Conservation (phyloP, 2,888 invertebrate species). For the Arge pagana region DNA sequence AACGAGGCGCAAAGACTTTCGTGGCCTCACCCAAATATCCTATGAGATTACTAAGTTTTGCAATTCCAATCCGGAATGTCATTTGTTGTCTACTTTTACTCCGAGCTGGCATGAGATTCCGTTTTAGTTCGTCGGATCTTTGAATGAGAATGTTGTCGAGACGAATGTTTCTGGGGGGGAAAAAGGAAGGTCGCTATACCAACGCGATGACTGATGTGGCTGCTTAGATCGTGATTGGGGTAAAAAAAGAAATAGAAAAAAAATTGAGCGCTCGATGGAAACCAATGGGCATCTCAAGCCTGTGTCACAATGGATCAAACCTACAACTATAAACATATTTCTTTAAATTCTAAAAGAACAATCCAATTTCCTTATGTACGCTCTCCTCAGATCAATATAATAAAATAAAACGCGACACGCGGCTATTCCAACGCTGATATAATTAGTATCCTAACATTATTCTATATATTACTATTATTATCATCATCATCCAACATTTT, state of each 20-base stretch:
- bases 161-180: no score
- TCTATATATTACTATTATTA: slow-evolving; percentile 24
- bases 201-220: slow-evolving; percentile 9
- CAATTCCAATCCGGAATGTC: no score
- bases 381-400: slow-evolving; percentile 38
- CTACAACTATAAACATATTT: slow-evolving; percentile 42
- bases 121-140: no score
- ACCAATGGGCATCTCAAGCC: slow-evolving; percentile 18
- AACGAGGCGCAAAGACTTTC: no score
- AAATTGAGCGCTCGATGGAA: not conserved
- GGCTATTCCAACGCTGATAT: slow-evolving; percentile 28
- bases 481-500: slow-evolving; percentile 23
- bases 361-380: slow-evolving; percentile 42
- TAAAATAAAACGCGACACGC: slow-evolving; percentile 42
- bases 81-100: no score
- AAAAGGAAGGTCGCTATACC: no score
- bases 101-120: no score
- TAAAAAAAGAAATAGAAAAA: no score
- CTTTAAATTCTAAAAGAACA: slow-evolving; percentile 41
- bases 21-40: no score
- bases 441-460: slow-evolving; percentile 25
- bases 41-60: no score
- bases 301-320: slow-evolving; percentile 47
- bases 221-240: not conserved
- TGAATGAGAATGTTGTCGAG: not conserved